Evolutionary conservation across 2,113 vertebrate genomes (phyloP).

Genomic region (Caretta caretta): DNA sequence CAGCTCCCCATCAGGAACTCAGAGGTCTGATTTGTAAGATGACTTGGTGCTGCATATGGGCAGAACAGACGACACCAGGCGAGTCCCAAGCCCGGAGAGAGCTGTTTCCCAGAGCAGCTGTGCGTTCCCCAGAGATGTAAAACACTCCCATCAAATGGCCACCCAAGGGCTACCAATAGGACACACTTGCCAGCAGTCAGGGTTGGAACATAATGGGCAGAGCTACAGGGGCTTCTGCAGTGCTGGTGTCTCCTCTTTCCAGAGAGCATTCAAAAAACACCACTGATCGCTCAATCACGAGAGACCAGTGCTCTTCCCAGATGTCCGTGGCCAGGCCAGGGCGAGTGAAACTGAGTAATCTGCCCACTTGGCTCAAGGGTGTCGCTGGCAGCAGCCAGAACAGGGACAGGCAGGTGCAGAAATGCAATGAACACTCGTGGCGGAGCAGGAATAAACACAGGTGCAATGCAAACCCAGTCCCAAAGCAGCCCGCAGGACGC

Average conservation of each 20-base stretch:
- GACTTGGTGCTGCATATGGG: no score
- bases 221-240: neutral
- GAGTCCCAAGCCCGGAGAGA: no score
- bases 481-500: no score
- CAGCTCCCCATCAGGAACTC: no score
- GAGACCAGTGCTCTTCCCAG: accelerated
- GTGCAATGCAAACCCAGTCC: no score
- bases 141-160: neutral
- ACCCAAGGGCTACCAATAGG: accelerated
- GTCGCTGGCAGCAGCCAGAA: accelerated
- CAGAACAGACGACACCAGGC: no score
- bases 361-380: accelerated
- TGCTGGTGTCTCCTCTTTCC: neutral
- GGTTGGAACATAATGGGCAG: accelerated
- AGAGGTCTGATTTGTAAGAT: no score
- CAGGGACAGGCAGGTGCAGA: neutral
- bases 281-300: accelerated
- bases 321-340: neutral
- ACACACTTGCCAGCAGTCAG: neutral
- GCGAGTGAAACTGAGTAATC: neutral
- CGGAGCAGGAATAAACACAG: neutral
- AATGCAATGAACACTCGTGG: accelerated
- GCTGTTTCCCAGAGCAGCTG: accelerated
- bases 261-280: neutral
- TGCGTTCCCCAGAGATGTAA: accelerated